These are phyloP conservation scores for Neofelis nebulosa DNA, from an alignment of 2,113 vertebrate species.

Conservation along the genomic window DNA sequence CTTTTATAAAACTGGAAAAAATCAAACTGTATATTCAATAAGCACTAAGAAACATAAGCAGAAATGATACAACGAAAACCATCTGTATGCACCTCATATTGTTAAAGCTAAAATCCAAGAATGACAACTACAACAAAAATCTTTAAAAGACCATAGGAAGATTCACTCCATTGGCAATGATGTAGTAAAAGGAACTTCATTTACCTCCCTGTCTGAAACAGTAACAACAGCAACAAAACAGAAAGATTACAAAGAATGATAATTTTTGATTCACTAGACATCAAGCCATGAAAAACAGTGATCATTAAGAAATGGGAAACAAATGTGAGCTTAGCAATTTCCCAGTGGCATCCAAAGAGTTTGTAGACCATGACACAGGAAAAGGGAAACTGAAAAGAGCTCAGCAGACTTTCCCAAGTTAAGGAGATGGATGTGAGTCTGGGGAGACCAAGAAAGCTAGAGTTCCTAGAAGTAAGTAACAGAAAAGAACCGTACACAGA, in stretches of 20 bases:
- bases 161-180: neutral
- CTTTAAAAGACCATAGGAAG: neutral
- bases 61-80: neutral
- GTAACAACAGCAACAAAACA: neutral
- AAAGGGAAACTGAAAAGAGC: no score
- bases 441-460: neutral
- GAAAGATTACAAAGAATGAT: neutral
- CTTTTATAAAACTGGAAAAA: neutral
- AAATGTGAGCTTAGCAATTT: neutral
- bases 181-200: neutral
- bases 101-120: neutral
- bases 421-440: neutral
- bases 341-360: neutral
- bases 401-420: neutral
- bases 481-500: neutral
- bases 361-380: neutral
- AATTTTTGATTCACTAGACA: neutral
- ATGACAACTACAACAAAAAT: no score
- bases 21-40: no score
- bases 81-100: rapidly evolving
- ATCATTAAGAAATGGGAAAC: neutral
- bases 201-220: neutral
- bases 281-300: neutral
- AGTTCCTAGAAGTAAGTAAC: neutral
- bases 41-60: neutral